These are phyloP conservation scores for Graphium colonna DNA, from an alignment of 2,888 invertebrate species.

Conservation along the genomic window DNA sequence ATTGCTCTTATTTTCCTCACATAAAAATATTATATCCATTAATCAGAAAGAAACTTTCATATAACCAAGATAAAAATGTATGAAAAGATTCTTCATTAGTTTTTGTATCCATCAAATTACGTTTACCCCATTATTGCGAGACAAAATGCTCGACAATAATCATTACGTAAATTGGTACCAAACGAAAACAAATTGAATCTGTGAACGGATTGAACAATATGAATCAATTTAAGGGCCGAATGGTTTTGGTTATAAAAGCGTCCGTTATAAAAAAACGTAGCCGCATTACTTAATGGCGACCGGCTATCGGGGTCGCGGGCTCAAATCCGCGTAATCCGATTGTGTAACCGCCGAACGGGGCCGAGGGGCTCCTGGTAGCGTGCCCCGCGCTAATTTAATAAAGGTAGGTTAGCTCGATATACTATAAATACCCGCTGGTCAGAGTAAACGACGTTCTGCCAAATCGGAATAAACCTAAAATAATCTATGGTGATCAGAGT, in stretches of 20 bases:
- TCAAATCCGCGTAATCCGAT: constrained; percentile 70
- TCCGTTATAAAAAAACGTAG: constrained; percentile 5
- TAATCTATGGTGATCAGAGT: no score
- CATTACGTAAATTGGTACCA: no score
- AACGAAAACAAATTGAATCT: no score
- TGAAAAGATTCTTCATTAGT: neutral
- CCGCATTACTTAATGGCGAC: constrained; percentile 25
- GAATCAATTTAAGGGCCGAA: neutral
- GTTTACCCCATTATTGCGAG: no score
- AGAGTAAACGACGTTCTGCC: constrained; percentile 21
- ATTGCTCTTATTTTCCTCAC: no score
- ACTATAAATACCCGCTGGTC: neutral
- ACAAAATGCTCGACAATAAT: no score
- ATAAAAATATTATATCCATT: no score
- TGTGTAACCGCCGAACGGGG: constrained; percentile 39
- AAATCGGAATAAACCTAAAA: no score
- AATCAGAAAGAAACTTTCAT: no score
- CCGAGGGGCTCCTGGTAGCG: constrained; percentile 53
- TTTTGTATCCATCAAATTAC: no score
- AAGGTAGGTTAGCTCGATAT: constrained; percentile 29
- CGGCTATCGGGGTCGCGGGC: constrained; percentile 53
- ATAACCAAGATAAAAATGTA: neutral
- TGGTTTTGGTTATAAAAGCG: constrained; percentile 12
- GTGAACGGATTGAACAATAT: no score
- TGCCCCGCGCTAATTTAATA: constrained; percentile 64